A percentile compares a stretch with the other conserved stretches of the same genome.
Evolutionary conservation across 2,888 invertebrate species (phyloP).

Genomic region (Zhengitettix transpicula): DNA sequence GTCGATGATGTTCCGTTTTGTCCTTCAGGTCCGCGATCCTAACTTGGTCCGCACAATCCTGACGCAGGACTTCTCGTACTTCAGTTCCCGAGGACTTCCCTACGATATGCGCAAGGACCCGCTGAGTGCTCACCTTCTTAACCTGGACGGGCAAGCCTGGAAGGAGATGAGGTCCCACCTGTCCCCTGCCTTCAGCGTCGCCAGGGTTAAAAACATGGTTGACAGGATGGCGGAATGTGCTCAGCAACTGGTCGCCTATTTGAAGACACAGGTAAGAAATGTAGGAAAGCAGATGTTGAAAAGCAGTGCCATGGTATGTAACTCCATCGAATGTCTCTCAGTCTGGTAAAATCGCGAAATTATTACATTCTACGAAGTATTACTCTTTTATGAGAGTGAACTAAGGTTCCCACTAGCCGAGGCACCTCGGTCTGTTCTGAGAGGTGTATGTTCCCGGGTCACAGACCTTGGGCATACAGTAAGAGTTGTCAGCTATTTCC

Average conservation of each 20-base stretch:
- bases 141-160: constrained; percentile 33
- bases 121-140: constrained; percentile 25
- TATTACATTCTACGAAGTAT: too few species aligned
- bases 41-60: not conserved
- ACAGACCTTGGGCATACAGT: too few species aligned
- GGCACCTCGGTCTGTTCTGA: too few species aligned
- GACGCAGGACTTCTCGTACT: not conserved
- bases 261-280: constrained; percentile 11
- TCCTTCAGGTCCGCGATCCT: not conserved
- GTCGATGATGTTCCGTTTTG: too few species aligned
- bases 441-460: too few species aligned
- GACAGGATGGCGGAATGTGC: constrained; percentile 26
- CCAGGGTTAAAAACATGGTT: constrained; percentile 35
- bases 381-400: too few species aligned
- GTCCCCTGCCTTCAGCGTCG: constrained; percentile 34
- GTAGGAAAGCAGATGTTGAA: too few species aligned
- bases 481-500: too few species aligned
- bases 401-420: too few species aligned
- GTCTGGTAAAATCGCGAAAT: too few species aligned
- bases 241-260: constrained; percentile 20
- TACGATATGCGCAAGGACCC: constrained; percentile 18
- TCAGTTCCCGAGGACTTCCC: not conserved
- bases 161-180: constrained; percentile 30
- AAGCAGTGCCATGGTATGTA: too few species aligned
- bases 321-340: too few species aligned